phyloP scores from a whole-genome alignment of 2,888 invertebrate genomes.

The Sceliomorpha sp. region DNA sequence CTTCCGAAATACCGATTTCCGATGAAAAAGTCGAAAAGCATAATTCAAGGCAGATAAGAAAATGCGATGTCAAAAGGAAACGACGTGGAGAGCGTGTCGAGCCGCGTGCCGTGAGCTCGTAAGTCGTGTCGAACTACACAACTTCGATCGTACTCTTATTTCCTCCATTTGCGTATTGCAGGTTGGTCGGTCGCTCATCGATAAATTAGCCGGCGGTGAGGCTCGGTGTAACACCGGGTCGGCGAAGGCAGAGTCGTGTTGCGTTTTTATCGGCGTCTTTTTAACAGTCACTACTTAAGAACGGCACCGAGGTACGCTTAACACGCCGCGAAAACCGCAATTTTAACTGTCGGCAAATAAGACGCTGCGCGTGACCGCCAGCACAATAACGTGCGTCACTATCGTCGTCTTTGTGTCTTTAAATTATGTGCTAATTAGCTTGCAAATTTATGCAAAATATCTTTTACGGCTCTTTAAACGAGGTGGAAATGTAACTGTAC shows the following conservation, averaged over 20 bases:
- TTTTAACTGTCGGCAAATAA: slow-evolving; percentile 21
- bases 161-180: slow-evolving; percentile 9
- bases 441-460: slow-evolving; percentile 31
- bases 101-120: slow-evolving; percentile 26
- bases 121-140: slow-evolving; percentile 17
- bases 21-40: too few relatives aligned
- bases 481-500: too few relatives aligned
- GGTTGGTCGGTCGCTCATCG: slow-evolving; percentile 12
- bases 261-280: slow-evolving; percentile 8
- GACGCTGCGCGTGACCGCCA: slow-evolving; percentile 28
- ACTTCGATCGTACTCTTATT: slow-evolving; percentile 4
- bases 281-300: slow-evolving; percentile 11
- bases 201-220: slow-evolving; percentile 10
- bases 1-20: too few relatives aligned
- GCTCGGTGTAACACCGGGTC: too few relatives aligned
- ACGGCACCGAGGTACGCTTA: slow-evolving; percentile 9
- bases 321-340: slow-evolving; percentile 29
- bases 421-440: slow-evolving; percentile 34
- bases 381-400: slow-evolving; percentile 23
- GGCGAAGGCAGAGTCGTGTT: neutral
- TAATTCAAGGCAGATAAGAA: slow-evolving; percentile 19
- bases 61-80: slow-evolving; percentile 10
- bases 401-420: slow-evolving; percentile 28
- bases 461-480: slow-evolving; percentile 16
- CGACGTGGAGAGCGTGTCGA: neutral